A percentile compares a stretch with the other conserved stretches of the same genome.
Conservation (phyloP, 2,888 invertebrate species). For the Heterodera filipjevi region DNA sequence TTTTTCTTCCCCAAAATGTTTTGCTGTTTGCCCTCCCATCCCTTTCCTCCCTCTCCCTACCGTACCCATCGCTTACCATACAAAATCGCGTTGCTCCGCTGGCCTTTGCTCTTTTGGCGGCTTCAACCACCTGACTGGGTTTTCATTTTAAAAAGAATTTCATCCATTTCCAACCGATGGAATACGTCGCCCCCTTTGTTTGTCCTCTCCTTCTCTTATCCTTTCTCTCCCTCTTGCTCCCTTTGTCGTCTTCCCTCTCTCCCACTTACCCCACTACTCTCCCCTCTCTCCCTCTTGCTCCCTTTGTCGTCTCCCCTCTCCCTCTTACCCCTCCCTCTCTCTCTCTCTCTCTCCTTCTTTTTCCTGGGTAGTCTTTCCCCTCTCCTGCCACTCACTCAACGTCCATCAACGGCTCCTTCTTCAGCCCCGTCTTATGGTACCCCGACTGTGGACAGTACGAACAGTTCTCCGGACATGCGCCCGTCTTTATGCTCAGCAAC, state of each 20-base stretch:
- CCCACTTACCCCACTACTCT: too few relatives aligned
- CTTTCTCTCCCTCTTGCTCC: too few relatives aligned
- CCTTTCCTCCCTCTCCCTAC: neutral
- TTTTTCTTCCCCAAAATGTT: neutral
- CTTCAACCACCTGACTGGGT: constrained; percentile 1
- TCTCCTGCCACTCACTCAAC: constrained; percentile 12
- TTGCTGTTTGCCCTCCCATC: neutral
- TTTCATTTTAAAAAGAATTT: too few relatives aligned
- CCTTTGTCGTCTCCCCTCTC: too few relatives aligned
- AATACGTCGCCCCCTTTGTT: too few relatives aligned
- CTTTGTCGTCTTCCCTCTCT: neutral
- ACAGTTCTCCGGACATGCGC: constrained; percentile 32
- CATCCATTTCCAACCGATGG: too few relatives aligned
- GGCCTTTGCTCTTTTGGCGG: neutral
- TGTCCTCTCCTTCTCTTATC: too few relatives aligned
- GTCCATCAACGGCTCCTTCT: constrained; percentile 30
- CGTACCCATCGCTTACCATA: constrained; percentile 2
- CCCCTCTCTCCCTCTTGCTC: too few relatives aligned
- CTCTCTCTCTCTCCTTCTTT: too few relatives aligned
- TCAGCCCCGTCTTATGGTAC: constrained; percentile 24
- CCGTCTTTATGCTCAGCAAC: constrained; percentile 30
- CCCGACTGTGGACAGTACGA: constrained; percentile 30
- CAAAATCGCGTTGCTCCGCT: constrained; percentile 13
- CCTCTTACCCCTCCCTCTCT: too few relatives aligned
- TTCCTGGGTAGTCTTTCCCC: too few relatives aligned